Percentiles rank a stretch among this genome's conserved stretches.
Evolutionary conservation across 2,113 vertebrate genomes (phyloP).

Genomic region (Sander lucioperca): DNA sequence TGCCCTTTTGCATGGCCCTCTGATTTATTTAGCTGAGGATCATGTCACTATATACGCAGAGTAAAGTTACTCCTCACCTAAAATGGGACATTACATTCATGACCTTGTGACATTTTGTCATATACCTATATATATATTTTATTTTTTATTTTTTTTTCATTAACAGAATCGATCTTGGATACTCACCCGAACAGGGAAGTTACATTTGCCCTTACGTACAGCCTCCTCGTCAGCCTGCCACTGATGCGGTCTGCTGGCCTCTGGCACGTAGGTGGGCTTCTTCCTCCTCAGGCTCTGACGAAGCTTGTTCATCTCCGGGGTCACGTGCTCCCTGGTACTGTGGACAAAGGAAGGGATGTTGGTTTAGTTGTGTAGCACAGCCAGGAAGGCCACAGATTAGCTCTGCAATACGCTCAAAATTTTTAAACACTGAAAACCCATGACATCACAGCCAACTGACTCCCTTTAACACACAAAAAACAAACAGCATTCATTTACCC

Average conservation of each 20-base stretch:
- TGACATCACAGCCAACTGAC: not conserved
- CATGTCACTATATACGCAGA: not conserved
- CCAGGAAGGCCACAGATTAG: too few relatives aligned
- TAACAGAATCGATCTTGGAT: not conserved
- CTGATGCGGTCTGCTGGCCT: slow-evolving; percentile 93
- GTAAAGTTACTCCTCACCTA: not conserved
- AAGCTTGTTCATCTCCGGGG: slow-evolving; percentile 94
- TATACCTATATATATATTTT: too few relatives aligned
- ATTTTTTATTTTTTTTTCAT: not conserved
- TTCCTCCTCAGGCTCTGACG: slow-evolving; percentile 93
- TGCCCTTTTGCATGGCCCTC: not conserved
- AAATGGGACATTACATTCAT: not conserved
- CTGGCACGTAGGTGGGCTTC: slow-evolving; percentile 92
- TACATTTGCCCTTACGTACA: slow-evolving; percentile 92
- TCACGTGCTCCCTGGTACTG: slow-evolving; percentile 86
- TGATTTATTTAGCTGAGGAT: not conserved
- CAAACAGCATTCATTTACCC: not conserved
- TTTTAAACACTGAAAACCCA: not conserved
- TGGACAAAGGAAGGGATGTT: slow-evolving; percentile 5
- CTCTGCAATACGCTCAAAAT: not conserved
- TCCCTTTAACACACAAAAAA: not conserved
- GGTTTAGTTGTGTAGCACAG: not conserved
- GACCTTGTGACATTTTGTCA: not conserved
- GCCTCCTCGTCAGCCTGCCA: slow-evolving; percentile 95
- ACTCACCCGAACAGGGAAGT: slow-evolving; percentile 91